These are phyloP conservation scores for Arothron firmamentum DNA, from an alignment of 2,113 vertebrate genomes.

Conservation along the genomic window DNA sequence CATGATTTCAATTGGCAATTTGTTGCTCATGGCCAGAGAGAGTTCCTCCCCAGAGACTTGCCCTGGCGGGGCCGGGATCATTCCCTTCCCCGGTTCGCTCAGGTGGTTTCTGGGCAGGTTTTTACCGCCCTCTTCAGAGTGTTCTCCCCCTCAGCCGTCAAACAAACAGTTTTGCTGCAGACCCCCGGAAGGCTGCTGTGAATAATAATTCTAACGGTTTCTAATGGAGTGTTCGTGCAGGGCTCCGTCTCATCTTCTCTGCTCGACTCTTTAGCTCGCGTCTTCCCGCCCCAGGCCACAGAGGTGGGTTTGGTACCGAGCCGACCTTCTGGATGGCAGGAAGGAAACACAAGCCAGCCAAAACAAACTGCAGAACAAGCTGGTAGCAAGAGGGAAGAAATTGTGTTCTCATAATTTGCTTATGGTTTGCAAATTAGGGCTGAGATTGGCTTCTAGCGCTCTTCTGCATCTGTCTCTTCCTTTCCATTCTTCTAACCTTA, in stretches of 20 bases:
- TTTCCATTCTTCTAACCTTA: constrained; percentile 4
- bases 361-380: constrained; percentile 41
- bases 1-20: no score
- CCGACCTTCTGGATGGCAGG: constrained; percentile 19
- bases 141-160: no score
- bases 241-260: not conserved
- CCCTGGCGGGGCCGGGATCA: no score
- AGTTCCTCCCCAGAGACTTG: no score
- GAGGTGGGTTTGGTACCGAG: constrained; percentile 15
- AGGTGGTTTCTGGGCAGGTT: no score
- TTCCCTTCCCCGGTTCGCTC: no score
- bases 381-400: constrained; percentile 36
- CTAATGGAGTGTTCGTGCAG: not conserved
- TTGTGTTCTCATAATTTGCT: constrained; percentile 48
- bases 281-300: constrained; percentile 11
- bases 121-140: no score
- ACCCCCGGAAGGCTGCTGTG: no score
- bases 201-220: not conserved
- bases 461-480: constrained; percentile 38
- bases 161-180: not conserved
- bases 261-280: constrained; percentile 3
- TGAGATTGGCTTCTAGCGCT: constrained; percentile 49
- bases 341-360: constrained; percentile 37
- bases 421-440: constrained; percentile 51
- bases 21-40: no score